Conservation (phyloP, 2,113 vertebrate species). For the Acanthochromis polyacanthus region DNA sequence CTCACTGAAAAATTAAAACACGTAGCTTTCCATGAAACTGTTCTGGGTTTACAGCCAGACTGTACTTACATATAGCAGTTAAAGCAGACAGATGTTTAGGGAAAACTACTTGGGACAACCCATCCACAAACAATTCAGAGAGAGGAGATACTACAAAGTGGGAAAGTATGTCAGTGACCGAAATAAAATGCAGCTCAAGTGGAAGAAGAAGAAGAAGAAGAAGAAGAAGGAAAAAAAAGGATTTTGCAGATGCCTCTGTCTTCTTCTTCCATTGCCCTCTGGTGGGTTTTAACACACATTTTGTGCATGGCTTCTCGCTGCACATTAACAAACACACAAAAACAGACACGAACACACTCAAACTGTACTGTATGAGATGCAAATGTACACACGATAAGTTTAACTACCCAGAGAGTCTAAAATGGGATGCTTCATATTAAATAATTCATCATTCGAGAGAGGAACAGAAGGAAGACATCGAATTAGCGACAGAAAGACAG, state of each 20-base stretch:
- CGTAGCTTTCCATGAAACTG: not conserved
- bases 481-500: constrained; percentile 8
- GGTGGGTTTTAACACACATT: constrained; percentile 52
- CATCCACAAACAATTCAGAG: constrained; percentile 22
- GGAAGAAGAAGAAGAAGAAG: not conserved
- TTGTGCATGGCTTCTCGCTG: not conserved
- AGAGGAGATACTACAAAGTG: not conserved
- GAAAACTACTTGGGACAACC: constrained; percentile 12
- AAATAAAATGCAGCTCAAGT: constrained; percentile 40
- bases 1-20: not conserved
- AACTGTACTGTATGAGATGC: constrained; percentile 11
- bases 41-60: constrained; percentile 9
- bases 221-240: not conserved
- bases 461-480: constrained; percentile 6
- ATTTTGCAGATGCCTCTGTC: constrained; percentile 20
- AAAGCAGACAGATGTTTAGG: constrained; percentile 8
- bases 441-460: constrained; percentile 55
- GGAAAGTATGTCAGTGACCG: constrained; percentile 58
- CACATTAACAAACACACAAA: constrained; percentile 22
- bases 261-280: constrained; percentile 44
- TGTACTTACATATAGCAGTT: constrained; percentile 17
- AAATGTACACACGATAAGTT: constrained; percentile 1
- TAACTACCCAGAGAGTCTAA: constrained; percentile 37
- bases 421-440: constrained; percentile 39
- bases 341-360: constrained; percentile 2